Conservation (phyloP, 1,140 invertebrate genomes). For the Octopus sinensis region DNA sequence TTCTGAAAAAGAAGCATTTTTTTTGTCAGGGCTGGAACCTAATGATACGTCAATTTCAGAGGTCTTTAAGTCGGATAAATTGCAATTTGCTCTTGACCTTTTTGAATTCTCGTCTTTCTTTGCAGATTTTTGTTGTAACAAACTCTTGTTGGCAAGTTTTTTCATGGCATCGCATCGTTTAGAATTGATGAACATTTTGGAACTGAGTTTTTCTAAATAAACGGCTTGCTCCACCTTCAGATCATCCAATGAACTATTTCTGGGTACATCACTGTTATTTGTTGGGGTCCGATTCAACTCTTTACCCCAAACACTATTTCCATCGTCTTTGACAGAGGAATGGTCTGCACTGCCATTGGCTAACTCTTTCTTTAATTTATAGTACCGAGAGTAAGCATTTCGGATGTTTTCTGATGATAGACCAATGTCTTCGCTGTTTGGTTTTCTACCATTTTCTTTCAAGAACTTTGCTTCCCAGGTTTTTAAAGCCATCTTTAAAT, state of each 20-base stretch:
- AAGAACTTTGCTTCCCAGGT: constrained; percentile 42
- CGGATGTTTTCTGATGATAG: constrained; percentile 36
- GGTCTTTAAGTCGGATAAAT: too few relatives aligned
- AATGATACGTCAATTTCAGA: too few relatives aligned
- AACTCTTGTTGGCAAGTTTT: neutral
- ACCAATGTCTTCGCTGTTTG: constrained; percentile 41
- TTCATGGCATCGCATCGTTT: constrained; percentile 16
- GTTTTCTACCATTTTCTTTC: constrained; percentile 37
- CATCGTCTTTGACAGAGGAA: neutral
- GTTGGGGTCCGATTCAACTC: constrained; percentile 30
- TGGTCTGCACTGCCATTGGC: neutral
- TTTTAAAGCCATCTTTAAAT: constrained; percentile 39
- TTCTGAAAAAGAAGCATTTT: too few relatives aligned
- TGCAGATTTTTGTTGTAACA: constrained; percentile 17
- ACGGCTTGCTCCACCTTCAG: constrained; percentile 7
- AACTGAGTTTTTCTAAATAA: constrained; percentile 28
- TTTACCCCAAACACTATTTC: constrained; percentile 28
- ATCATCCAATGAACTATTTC: neutral
- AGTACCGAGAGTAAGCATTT: constrained; percentile 32
- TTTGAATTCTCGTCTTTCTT: constrained; percentile 23
- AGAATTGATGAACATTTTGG: constrained; percentile 30
- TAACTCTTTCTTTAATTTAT: constrained; percentile 20
- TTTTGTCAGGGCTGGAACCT: too few relatives aligned
- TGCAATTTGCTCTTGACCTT: too few relatives aligned
- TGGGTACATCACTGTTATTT: neutral